Evolutionary conservation across 2,888 invertebrate species (phyloP), one percentile per base, ranked within the genome.

Genomic region (Neria commutata): DNA sequence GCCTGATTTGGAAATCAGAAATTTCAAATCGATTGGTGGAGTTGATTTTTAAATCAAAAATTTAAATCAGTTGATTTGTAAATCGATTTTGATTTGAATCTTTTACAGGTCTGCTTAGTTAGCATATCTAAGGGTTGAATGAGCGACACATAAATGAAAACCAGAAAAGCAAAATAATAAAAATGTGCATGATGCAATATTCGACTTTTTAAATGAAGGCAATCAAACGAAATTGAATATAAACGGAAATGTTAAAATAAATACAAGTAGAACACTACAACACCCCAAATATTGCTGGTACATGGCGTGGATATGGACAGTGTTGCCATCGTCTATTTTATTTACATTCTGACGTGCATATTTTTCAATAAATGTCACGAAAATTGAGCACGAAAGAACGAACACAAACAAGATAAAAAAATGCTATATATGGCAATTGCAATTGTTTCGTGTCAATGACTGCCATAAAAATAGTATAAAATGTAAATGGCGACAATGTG

Each of bases 161-260:
- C n/a, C n/a, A n/a, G n/a, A n/a, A n/a, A n/a, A n/a, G n/a, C n/a
- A n/a, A n/a, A n/a, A n/a, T n/a, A n/a, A n/a, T n/a, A n/a, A n/a
- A n/a, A n/a, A n/a, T n/a, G n/a, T n/a, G n/a, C n/a, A n/a, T n/a
- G n/a, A n/a, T n/a, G n/a, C n/a, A n/a, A n/a, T 69, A 71, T 66
- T 62, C 67, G 66, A 64, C n/a, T n/a, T n/a, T 69, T 61, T 65
- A 69, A 66, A 71, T 67, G 70, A 67, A 66, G 64, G 64, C 72
- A 76, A 72, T 75, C 75, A 75, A 73, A 69, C 70, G 69, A 75
- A 76, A 76, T 76, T 76, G 75, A 76, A 75, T 74, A 75, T 75
- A 67, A 71, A 67, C 68, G 68, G 67, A 58, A 68, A 70, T 61
- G 64, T n/a, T n/a, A n/a, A n/a, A n/a, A n/a, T 62, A 62, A 56